Percentiles rank a stretch among this genome's conserved stretches.
phyloP scores from a whole-genome alignment of 2,888 invertebrate genomes.

The Cosmopolites sordidus region DNA sequence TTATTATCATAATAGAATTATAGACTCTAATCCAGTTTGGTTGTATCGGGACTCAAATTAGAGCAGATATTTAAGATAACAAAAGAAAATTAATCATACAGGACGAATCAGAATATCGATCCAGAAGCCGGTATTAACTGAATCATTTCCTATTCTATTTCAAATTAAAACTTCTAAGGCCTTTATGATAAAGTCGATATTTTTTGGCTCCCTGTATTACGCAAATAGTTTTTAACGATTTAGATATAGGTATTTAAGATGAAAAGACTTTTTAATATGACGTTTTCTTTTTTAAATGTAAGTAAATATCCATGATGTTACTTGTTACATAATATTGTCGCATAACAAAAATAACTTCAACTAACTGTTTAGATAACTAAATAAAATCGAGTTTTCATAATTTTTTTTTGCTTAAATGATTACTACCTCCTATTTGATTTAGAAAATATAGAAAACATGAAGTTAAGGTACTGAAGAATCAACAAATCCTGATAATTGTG shows the following conservation, averaged over 20 bases:
- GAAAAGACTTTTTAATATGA: conserved; percentile 1
- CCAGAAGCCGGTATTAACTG: too few species aligned
- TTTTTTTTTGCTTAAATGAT: too few species aligned
- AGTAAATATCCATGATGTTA: not conserved
- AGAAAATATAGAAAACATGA: too few species aligned
- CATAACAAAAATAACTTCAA: too few species aligned
- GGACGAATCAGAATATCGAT: conserved; percentile 20
- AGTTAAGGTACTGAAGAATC: too few species aligned
- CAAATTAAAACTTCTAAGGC: not conserved
- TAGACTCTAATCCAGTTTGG: conserved; percentile 5
- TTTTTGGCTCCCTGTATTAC: not conserved
- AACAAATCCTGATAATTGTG: too few species aligned
- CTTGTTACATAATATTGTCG: not conserved
- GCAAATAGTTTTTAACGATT: not conserved
- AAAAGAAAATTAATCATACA: conserved; percentile 2
- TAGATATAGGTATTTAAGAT: not conserved
- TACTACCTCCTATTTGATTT: too few species aligned
- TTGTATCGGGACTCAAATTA: conserved; percentile 23
- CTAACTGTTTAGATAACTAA: too few species aligned
- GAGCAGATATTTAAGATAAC: conserved; percentile 21
- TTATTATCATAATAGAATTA: too few species aligned
- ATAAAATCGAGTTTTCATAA: too few species aligned
- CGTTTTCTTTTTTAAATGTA: not conserved
- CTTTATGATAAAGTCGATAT: not conserved
- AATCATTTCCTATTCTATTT: too few species aligned